phyloP scores from a whole-genome alignment of 2,797 vertebrate genomes.

The Pyrocephalus nanus region DNA sequence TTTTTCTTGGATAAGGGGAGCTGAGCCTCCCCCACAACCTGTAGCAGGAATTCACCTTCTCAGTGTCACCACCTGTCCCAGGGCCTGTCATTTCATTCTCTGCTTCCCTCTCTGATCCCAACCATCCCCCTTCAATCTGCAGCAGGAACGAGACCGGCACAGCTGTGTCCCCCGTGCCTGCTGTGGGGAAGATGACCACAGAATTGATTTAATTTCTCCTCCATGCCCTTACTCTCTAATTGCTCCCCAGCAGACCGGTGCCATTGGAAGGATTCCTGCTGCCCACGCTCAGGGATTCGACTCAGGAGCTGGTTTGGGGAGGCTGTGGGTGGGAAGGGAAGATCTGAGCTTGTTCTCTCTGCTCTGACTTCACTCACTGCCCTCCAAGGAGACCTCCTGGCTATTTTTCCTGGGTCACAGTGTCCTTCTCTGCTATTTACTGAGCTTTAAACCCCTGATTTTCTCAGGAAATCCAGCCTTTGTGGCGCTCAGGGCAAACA shows the following conservation, averaged over 20 bases:
- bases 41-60: background rate
- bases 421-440: conserved; percentile 36
- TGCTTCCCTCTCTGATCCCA: accelerated
- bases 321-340: background rate
- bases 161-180: background rate
- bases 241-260: conserved; percentile 29
- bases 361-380: background rate
- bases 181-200: background rate
- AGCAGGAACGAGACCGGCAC: accelerated
- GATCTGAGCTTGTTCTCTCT: background rate
- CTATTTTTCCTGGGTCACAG: background rate
- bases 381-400: background rate
- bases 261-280: background rate
- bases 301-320: background rate
- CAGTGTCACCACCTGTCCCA: background rate
- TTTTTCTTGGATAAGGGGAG: background rate
- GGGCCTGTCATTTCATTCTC: background rate
- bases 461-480: background rate
- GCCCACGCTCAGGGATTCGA: background rate
- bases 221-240: background rate
- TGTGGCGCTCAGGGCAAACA: background rate
- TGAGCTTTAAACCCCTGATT: background rate
- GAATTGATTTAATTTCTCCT: background rate
- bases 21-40: background rate
- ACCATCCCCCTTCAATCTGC: background rate